phyloP scores from a whole-genome alignment of 2,113 vertebrate genomes.

The Ptyas mucosa region DNA sequence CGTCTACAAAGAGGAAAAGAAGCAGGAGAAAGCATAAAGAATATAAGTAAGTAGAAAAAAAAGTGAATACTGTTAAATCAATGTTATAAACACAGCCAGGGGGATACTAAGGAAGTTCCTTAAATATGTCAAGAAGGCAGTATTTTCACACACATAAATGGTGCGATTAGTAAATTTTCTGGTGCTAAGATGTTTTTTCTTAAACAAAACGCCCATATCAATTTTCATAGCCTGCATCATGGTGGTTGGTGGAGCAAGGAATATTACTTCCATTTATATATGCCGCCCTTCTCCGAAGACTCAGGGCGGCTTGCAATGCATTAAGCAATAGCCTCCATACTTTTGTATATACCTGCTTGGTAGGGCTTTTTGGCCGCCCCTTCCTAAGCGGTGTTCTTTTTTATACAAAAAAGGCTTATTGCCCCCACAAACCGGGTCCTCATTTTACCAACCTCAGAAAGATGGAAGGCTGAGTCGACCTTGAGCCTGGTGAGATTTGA shows the following conservation, averaged over 20 bases:
- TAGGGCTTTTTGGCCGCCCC: no score
- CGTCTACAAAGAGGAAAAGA: conserved; percentile 38
- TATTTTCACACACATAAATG: conserved; percentile 65
- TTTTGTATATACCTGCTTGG: no score
- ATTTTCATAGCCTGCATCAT: conserved; percentile 48
- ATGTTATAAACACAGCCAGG: conserved; percentile 65
- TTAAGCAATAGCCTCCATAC: no score
- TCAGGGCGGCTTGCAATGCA: no score
- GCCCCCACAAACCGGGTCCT: no score
- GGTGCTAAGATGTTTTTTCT: conserved; percentile 61
- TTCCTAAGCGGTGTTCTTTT: no score
- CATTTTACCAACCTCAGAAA: no score
- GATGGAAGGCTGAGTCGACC: no score
- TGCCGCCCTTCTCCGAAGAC: no score
- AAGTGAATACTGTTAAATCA: conserved; percentile 59
- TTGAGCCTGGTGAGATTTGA: no score
- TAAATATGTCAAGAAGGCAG: conserved; percentile 65
- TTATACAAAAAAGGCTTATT: no score
- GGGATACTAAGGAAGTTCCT: conserved; percentile 65
- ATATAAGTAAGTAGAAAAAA: conserved; percentile 55
- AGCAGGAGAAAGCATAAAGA: conserved; percentile 35
- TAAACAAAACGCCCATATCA: conserved; percentile 65
- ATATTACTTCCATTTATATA: no score
- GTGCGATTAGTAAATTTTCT: conserved; percentile 61
- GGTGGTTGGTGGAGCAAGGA: conserved; percentile 40